A percentile compares a stretch with the other conserved stretches of the same genome.
phyloP scores from a whole-genome alignment of 2,888 invertebrate species.

The Hypselothyrea guttata region DNA sequence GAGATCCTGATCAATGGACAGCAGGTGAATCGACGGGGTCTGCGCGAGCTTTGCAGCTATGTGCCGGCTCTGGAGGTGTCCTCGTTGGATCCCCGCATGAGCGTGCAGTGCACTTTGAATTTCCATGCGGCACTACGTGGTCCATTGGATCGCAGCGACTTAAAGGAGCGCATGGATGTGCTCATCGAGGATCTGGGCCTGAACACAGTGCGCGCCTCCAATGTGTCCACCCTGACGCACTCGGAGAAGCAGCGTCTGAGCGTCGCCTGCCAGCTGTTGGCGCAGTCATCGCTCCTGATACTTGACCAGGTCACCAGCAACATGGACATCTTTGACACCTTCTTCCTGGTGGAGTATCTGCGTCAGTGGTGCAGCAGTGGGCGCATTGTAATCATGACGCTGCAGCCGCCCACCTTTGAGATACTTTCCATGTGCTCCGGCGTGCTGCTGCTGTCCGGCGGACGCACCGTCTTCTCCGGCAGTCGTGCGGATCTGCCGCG shows the following conservation, averaged over 20 bases:
- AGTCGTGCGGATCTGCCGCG: conserved; percentile 94
- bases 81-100: conserved; percentile 87
- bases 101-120: conserved; percentile 93
- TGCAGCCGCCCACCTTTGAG: conserved; percentile 97
- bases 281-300: conserved; percentile 93
- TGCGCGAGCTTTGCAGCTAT: conserved; percentile 87
- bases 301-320: conserved; percentile 89
- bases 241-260: conserved; percentile 94
- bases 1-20: conserved; percentile 94
- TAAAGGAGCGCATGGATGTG: conserved; percentile 91
- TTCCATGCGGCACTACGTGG: conserved; percentile 89
- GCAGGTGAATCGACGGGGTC: conserved; percentile 87
- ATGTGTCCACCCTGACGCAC: conserved; percentile 92
- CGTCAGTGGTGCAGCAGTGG: conserved; percentile 91
- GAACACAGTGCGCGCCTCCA: conserved; percentile 93
- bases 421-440: conserved; percentile 92
- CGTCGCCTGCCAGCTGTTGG: conserved; percentile 93
- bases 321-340: conserved; percentile 95
- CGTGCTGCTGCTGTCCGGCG: conserved; percentile 93
- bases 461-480: conserved; percentile 95
- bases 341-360: conserved; percentile 96
- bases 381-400: conserved; percentile 93
- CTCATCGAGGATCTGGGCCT: conserved; percentile 95
- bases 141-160: conserved; percentile 83
- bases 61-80: conserved; percentile 81